phyloP scores from a whole-genome alignment of 2,113 vertebrate species.

The human region DNA sequence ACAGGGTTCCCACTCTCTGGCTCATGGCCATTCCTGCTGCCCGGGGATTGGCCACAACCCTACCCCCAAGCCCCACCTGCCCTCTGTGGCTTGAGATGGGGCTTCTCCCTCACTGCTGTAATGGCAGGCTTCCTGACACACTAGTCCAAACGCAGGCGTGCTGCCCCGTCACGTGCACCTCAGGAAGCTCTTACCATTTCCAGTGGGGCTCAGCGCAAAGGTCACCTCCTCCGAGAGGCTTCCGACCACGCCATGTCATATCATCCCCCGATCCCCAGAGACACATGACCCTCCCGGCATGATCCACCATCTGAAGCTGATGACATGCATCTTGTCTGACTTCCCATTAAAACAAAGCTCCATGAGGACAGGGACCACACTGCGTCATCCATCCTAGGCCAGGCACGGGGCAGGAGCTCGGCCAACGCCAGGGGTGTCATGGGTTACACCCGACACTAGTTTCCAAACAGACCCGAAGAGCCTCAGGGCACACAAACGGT shows the following conservation, averaged over 20 bases:
- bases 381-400: rapidly evolving
- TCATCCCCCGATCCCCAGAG: neutral
- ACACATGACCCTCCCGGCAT: neutral
- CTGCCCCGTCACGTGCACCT: too few species aligned
- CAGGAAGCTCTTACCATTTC: neutral
- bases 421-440: rapidly evolving
- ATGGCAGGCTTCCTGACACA: rapidly evolving
- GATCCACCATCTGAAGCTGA: too few species aligned
- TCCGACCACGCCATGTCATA: neutral
- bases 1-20: rapidly evolving
- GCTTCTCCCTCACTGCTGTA: rapidly evolving
- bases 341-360: neutral
- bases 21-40: neutral
- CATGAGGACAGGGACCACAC: neutral
- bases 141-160: rapidly evolving
- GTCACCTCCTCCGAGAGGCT: neutral
- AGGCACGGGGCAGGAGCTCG: rapidly evolving
- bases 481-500: neutral
- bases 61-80: neutral
- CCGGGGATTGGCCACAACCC: neutral
- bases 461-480: neutral
- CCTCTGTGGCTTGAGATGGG: neutral
- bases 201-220: neutral
- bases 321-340: neutral
- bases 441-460: neutral